Evolutionary conservation across 2,113 vertebrate species (phyloP), one percentile per base, ranked within the genome.

Genomic region (Platysteira castanea): DNA sequence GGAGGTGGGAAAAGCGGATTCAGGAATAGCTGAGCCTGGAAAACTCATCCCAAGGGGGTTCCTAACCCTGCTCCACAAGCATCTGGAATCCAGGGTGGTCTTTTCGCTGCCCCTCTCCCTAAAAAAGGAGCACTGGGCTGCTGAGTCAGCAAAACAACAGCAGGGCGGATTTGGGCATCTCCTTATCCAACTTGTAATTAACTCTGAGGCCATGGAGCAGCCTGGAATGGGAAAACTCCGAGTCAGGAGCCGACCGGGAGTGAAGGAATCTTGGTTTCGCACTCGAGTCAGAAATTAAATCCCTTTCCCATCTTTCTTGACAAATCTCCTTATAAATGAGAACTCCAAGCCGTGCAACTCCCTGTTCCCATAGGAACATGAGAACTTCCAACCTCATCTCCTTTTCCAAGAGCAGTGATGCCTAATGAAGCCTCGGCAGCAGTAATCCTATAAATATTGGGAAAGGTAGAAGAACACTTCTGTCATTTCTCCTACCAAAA

Each of bases 321-420:
- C 31, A 94, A 89, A 89, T 35, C 42, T n/a, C 84, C 87, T 80
- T 35, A 20, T 0, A 79, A 69, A 61, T 42, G 71, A 93, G 79
- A 73, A 90, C 50, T 78, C 67, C 57, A 93, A 67, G 56, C 71
- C 76, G 56, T 91, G 44, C 64, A 78, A 53, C 33, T 33, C 54
- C n/a, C 94, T 91, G 94, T 91, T 93, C 89, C 92, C 87, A 93
- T 65, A 90, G 94, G 91, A 89, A 90, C 82, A 2, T 14, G 61
- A 65, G 35, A 85, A 82, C 64, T 93, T 92, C 92, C 84, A 92
- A 42, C 44, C 41, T 73, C 73, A 60, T 20, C 84, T 84, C 65
- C 39, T 80, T 70, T 61, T 27, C 94, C 83, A 68, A 20, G 0
- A 61, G 74, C 67, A 86, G 84, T 65, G 46, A 82, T 57, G 54